These are phyloP conservation scores for Magallana nippona DNA, from an alignment of 2,888 invertebrate species.

Conservation along the genomic window DNA sequence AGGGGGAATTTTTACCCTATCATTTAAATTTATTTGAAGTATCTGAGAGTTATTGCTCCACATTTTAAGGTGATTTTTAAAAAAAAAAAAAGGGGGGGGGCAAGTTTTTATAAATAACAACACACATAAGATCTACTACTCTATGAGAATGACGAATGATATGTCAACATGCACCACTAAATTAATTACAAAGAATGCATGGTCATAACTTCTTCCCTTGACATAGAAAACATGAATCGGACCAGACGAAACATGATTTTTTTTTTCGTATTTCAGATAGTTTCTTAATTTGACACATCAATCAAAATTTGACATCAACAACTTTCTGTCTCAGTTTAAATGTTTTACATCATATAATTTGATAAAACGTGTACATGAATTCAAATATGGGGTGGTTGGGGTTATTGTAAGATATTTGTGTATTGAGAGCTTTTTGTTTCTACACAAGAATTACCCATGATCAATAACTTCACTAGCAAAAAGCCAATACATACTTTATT, in stretches of 20 bases:
- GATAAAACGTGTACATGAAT: too few relatives aligned
- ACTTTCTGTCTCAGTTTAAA: too few relatives aligned
- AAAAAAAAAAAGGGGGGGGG: background rate
- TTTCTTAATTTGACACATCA: background rate
- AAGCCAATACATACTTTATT: background rate
- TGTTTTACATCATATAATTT: too few relatives aligned
- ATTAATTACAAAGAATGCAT: too few relatives aligned
- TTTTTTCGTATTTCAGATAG: background rate
- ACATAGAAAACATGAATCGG: conserved; percentile 1
- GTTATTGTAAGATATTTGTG: too few relatives aligned
- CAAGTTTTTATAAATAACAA: too few relatives aligned
- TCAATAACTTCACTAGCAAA: background rate
- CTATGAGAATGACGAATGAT: too few relatives aligned
- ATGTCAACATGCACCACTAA: background rate
- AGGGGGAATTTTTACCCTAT: too few relatives aligned
- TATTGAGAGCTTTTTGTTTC: background rate
- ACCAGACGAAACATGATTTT: background rate
- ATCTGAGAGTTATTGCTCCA: too few relatives aligned
- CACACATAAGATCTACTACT: too few relatives aligned
- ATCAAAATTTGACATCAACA: background rate
- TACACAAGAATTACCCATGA: background rate
- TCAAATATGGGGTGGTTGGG: too few relatives aligned
- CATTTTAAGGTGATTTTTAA: background rate
- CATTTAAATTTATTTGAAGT: too few relatives aligned
- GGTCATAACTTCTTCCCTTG: conserved; percentile 1